Base-by-base conservation (phyloP, 2,888 invertebrate genomes). In the Liposcelis brunnea region DNA sequence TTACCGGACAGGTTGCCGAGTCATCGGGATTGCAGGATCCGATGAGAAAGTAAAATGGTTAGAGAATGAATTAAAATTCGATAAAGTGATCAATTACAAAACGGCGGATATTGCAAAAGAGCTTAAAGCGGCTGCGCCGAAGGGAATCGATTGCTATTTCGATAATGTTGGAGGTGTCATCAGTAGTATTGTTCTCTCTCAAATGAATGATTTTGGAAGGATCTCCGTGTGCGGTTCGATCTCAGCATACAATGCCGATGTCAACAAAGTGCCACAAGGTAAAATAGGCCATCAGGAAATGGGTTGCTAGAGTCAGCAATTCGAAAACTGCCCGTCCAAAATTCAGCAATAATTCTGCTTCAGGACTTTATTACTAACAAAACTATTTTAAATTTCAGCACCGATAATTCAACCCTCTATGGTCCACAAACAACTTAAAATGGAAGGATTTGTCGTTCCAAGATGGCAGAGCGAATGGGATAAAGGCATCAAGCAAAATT, bases 91-190 rank as follows among this genome's bases (percentile, higher is more conserved):
- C 49, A 83, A 83, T 62, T 83, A 83, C 61, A 83, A 81, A 61
- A 75, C 68, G 2, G 65, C 61, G 6, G 58, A 75, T 54, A 34
- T 77, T 37, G 58, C 59, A 1, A 55, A 65, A 40, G 71, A 69
- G 36, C 61, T 84, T 11, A 69, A 69, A 50, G 63, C 73, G 58
- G 65, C 61, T 44, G 78, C 79, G 10, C 78, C 80, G 0, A 63
- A 77, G n/a, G 80, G 80, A 2, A 61, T 83, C 0, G 80, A 83
- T 56, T 77, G 79, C 55, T 83, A 77, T 55, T 83, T 81, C 56
- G 83, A 83, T 58, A 83, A 82, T 59, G 82, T 82, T 11, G 15
- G 43, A 14, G n/a, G 1, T n/a, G 10, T 3, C 35, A 64, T 77
- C 6, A 74, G 75, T 36, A 69, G 68, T 48, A 62, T 58, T 2